Evolutionary conservation across 2,888 invertebrate genomes (phyloP), one percentile per base, ranked within the genome.

Genomic region (Parnassius orleans): DNA sequence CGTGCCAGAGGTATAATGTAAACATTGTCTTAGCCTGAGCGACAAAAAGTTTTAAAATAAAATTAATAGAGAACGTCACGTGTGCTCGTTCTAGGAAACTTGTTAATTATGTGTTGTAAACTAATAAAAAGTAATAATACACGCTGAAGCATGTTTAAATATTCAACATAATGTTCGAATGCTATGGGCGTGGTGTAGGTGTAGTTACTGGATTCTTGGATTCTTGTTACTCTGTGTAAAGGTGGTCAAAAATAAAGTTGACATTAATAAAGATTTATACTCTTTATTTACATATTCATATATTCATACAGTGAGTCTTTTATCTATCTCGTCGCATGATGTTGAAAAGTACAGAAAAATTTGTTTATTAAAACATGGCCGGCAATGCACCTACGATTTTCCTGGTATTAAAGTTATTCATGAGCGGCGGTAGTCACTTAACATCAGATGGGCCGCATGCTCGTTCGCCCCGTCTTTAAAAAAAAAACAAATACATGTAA

Each of bases 41-140:
- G 84, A 85, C 86, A 85, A 84, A 86, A 83, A 69, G 65, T 66
- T 66, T 69, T 72, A 75, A 78, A 79, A 79, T 77, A 79, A 79
- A 80, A 80, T 78, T 75, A 75, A 76, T 76, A 73, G 67, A 68
- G 61, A 61, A 72, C 77, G 78, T 78, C 82, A 83, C 81, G 81
- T 81, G 84, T 73, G 66, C 69, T 66, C 67, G 74, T 89, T 88
- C 88, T 84, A 67, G 79, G 87, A 87, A 88, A 84, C 83, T 80
- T 73, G 83, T 83, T 87, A 83, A 87, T 86, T 82, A 82, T 77
- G 72, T 74, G 79, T 77, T 80, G 88, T 87, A 84, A 87, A 87
- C 80, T 84, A 82, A 87, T 87, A 87, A 87, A 87, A 81, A 60
- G 73, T 73, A 71, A 79, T 84, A 80, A 71, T 66, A 72, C 61